Conservation (phyloP, 2,113 vertebrate genomes). For the Cyphomyrus discorhynchus region DNA sequence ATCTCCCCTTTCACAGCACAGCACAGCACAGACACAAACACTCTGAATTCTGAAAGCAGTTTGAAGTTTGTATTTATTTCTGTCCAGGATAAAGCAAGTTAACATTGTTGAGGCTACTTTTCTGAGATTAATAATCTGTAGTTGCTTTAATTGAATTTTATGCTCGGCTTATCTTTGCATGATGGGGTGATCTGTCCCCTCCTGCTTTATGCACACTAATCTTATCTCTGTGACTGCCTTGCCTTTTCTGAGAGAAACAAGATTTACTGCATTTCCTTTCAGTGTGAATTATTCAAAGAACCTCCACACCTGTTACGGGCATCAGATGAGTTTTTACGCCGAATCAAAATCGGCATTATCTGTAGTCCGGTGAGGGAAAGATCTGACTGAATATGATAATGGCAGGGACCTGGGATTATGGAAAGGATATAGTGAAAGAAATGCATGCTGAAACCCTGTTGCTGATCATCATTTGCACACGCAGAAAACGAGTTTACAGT, state of each 20-base stretch:
- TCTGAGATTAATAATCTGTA: neutral
- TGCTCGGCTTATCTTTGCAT: slow-evolving; percentile 17
- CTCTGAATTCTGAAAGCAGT: neutral
- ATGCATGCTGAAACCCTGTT: neutral
- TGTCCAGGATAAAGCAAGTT: neutral
- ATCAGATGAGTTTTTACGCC: slow-evolving; percentile 9
- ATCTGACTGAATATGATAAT: slow-evolving; percentile 6
- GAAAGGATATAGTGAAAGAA: neutral
- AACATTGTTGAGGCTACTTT: neutral
- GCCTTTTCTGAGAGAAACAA: slow-evolving; percentile 28
- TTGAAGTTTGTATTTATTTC: neutral
- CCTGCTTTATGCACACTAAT: slow-evolving; percentile 37
- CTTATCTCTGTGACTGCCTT: slow-evolving; percentile 28
- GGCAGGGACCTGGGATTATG: neutral
- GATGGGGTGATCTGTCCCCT: slow-evolving; percentile 45
- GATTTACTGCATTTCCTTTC: neutral
- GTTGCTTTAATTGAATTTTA: slow-evolving; percentile 15
- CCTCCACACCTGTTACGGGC: slow-evolving; percentile 38
- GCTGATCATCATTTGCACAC: neutral
- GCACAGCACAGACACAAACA: neutral
- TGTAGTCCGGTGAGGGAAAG: slow-evolving; percentile 7
- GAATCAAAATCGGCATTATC: neutral
- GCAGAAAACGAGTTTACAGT: neutral
- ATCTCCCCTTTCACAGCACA: neutral
- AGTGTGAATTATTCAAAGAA: slow-evolving; percentile 42